Evolutionary conservation across 2,888 invertebrate genomes (phyloP).

Genomic region (Drepana falcataria): DNA sequence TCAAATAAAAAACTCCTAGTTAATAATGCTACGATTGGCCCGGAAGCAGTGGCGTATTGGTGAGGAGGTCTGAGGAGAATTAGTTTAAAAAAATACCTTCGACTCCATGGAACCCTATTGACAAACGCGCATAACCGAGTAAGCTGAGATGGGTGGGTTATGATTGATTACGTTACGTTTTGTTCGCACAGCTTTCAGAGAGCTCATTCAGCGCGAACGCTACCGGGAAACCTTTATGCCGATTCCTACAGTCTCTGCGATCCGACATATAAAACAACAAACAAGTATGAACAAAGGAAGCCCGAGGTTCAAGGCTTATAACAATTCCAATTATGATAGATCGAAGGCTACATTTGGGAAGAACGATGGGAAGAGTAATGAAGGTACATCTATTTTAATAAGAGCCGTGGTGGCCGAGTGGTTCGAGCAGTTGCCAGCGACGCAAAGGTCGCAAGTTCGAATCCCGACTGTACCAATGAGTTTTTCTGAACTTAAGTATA

Average conservation of each 20-base stretch:
- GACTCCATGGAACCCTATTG: slow-evolving; percentile 44
- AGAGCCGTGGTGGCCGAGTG: too few relatives aligned
- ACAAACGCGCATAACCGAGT: slow-evolving; percentile 62
- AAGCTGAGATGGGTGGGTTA: slow-evolving; percentile 55
- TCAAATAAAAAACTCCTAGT: too few relatives aligned
- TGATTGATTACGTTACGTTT: slow-evolving; percentile 72
- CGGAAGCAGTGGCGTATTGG: too few relatives aligned
- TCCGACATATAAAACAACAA: slow-evolving; percentile 18
- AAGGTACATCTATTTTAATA: neutral
- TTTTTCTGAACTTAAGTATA: too few relatives aligned
- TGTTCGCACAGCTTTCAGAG: slow-evolving; percentile 51
- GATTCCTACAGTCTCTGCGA: slow-evolving; percentile 10
- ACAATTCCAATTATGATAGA: slow-evolving; percentile 41
- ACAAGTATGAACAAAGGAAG: slow-evolving; percentile 33
- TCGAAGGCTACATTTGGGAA: slow-evolving; percentile 41
- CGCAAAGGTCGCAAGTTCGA: too few relatives aligned
- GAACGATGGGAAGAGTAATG: slow-evolving; percentile 24
- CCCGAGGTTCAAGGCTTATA: slow-evolving; percentile 33
- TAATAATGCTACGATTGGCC: too few relatives aligned
- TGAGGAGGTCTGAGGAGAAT: too few relatives aligned
- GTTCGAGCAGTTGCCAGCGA: too few relatives aligned
- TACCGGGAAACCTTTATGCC: slow-evolving; percentile 4
- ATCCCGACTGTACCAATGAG: too few relatives aligned
- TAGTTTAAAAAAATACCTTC: slow-evolving; percentile 7
- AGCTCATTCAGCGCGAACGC: slow-evolving; percentile 24